Percentiles rank a stretch among this genome's conserved stretches.
Evolutionary conservation across 37 sponge, comb jelly and placozoan species (phyloP).

Genomic region (Mnemiopsis leidyi): DNA sequence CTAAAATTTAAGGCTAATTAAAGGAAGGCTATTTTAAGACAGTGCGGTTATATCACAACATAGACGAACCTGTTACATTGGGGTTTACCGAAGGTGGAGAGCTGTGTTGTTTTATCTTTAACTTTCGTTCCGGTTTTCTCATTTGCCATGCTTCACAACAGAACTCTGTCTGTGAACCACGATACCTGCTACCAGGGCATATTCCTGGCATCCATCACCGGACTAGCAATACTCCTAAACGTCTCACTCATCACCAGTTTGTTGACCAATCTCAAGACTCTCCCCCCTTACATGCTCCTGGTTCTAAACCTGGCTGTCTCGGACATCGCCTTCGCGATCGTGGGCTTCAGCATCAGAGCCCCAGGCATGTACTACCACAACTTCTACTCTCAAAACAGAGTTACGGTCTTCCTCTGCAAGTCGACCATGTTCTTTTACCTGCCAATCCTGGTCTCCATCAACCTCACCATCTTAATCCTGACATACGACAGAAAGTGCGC

Average conservation of each 20-base stretch:
- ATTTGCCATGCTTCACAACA: neutral
- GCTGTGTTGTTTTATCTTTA: too few relatives aligned
- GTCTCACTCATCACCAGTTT: neutral
- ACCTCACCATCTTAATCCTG: neutral
- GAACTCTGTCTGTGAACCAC: neutral
- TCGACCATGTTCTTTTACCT: neutral
- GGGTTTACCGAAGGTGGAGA: too few relatives aligned
- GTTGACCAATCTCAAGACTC: neutral
- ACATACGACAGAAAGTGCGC: conserved; percentile 17
- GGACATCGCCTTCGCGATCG: neutral
- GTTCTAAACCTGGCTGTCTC: conserved; percentile 21
- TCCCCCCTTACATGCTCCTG: conserved; percentile 3
- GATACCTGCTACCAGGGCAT: neutral
- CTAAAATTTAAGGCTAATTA: too few relatives aligned
- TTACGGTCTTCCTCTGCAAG: conserved; percentile 8
- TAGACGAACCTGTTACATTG: too few relatives aligned
- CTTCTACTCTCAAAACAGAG: neutral
- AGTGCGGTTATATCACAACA: too few relatives aligned
- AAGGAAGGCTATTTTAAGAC: too few relatives aligned
- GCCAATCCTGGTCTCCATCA: neutral
- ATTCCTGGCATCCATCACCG: conserved; percentile 5
- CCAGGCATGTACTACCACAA: neutral
- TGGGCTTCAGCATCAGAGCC: neutral
- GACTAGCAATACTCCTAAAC: neutral
- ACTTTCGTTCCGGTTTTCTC: too few relatives aligned